Evolutionary conservation across 2,113 vertebrate genomes (phyloP).

Genomic region (Polypterus bichir): DNA sequence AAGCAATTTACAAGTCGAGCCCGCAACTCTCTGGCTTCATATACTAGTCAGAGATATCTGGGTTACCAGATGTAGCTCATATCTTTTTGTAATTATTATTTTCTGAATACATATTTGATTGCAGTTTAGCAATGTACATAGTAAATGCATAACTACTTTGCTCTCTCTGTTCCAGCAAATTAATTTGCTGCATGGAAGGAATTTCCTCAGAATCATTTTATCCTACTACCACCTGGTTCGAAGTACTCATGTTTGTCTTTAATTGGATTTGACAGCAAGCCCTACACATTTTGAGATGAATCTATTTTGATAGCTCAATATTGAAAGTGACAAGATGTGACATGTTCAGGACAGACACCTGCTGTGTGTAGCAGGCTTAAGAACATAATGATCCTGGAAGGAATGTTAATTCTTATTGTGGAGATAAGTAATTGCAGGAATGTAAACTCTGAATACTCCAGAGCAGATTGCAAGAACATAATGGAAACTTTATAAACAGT

Average conservation of each 20-base stretch:
- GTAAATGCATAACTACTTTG: not conserved
- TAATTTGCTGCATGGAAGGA: not conserved
- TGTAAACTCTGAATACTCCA: slow-evolving; percentile 27
- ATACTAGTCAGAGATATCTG: not conserved
- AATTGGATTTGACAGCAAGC: slow-evolving; percentile 3
- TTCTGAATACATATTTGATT: not conserved
- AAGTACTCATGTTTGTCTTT: not conserved
- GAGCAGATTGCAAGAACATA: too few relatives aligned
- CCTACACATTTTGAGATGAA: slow-evolving; percentile 26
- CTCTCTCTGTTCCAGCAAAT: not conserved
- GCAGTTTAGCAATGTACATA: not conserved
- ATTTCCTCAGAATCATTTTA: not conserved
- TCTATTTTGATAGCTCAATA: slow-evolving; percentile 28
- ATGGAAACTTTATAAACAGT: too few relatives aligned
- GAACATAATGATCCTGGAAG: slow-evolving; percentile 40
- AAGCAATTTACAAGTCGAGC: too few relatives aligned
- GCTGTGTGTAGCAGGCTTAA: slow-evolving; percentile 35
- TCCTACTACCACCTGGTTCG: slow-evolving; percentile 4
- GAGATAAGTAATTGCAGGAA: slow-evolving; percentile 39
- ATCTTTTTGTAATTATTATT: not conserved
- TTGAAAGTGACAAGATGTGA: slow-evolving; percentile 38
- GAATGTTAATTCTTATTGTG: slow-evolving; percentile 41
- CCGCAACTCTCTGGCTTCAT: too few relatives aligned
- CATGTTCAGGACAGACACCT: slow-evolving; percentile 35
- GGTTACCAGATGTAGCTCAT: not conserved